Percentiles rank a stretch among this genome's conserved stretches.
phyloP scores from a whole-genome alignment of 2,113 vertebrate species.

The Gymnocephalus cernua region DNA sequence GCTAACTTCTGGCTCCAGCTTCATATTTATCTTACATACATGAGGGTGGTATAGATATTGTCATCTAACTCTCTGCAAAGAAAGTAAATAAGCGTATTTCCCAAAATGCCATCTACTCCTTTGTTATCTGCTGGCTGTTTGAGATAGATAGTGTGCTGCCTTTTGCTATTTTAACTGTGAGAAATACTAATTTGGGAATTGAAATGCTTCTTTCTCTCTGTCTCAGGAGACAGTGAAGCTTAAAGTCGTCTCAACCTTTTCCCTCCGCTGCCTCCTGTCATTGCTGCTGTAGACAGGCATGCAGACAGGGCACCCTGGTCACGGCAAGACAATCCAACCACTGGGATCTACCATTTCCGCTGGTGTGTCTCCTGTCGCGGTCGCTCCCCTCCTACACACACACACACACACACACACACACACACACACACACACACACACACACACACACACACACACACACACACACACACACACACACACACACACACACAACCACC shows the following conservation, averaged over 20 bases:
- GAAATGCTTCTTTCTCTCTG: neutral
- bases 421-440: conserved; percentile 48
- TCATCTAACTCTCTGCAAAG: neutral
- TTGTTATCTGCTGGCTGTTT: neutral
- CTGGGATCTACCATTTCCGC: conserved; percentile 69
- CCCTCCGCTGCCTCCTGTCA: conserved; percentile 19
- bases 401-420: conserved; percentile 53
- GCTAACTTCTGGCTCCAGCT: neutral
- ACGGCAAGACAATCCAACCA: conserved; percentile 31
- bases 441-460: conserved; percentile 54
- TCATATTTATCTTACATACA: neutral
- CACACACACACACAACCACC: conserved; percentile 37
- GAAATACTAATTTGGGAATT: neutral
- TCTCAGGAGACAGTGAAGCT: neutral
- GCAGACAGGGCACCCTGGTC: conserved; percentile 60
- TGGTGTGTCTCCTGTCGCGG: conserved; percentile 59
- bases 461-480: conserved; percentile 10
- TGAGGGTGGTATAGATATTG: neutral
- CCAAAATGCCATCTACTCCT: neutral
- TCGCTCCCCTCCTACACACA: conserved; percentile 41
- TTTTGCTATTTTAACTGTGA: neutral
- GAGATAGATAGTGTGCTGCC: neutral
- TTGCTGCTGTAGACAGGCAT: conserved; percentile 49
- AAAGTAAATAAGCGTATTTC: neutral
- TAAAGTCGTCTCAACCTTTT: conserved; percentile 4